phyloP scores from a whole-genome alignment of 2,113 vertebrate species.

The Vulpes lagopus region DNA sequence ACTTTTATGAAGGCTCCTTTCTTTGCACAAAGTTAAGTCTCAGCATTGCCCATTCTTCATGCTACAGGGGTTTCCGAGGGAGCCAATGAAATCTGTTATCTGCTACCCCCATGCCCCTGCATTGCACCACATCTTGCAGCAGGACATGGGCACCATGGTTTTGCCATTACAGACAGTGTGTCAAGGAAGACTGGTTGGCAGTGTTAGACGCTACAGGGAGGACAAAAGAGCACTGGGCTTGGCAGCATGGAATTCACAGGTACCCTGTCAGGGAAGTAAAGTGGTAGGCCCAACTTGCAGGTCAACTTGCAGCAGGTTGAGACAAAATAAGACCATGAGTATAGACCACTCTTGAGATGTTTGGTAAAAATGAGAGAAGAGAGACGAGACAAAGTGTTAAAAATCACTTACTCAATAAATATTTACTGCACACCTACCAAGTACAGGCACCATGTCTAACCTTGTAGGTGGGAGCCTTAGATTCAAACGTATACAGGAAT shows the following conservation, averaged over 20 bases:
- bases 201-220: no score
- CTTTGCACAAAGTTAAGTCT: background rate
- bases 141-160: background rate
- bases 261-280: background rate
- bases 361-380: background rate
- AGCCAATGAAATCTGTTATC: background rate
- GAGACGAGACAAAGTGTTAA: background rate
- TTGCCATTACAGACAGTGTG: background rate
- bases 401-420: background rate
- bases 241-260: background rate
- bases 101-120: background rate
- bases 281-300: background rate
- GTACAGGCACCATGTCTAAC: background rate
- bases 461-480: background rate
- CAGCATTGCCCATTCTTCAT: background rate
- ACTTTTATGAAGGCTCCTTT: background rate
- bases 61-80: background rate
- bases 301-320: background rate
- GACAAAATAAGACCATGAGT: background rate
- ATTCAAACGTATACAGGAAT: background rate
- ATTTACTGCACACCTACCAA: background rate
- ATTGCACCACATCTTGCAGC: no score
- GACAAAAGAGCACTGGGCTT: background rate
- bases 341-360: background rate
- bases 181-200: background rate